These are phyloP conservation scores for Osmerus mordax DNA, from an alignment of 2,113 vertebrate genomes.

Conservation along the genomic window DNA sequence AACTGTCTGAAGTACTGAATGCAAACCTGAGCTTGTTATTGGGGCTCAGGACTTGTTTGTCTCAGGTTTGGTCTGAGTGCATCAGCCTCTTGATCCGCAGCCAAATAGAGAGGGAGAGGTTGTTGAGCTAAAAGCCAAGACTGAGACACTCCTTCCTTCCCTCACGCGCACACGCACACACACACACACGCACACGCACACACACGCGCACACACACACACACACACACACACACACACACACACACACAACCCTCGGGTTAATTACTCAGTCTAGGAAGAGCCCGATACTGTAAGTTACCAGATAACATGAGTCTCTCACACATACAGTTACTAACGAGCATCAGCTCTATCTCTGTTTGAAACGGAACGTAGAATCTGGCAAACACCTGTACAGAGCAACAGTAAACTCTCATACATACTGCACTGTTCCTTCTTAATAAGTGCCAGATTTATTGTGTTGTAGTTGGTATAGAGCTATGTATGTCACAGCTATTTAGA, in stretches of 20 bases:
- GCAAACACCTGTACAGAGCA: no score
- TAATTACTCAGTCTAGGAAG: constrained; percentile 26
- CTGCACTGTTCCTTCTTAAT: not conserved
- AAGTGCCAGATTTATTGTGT: no score
- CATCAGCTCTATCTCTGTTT: no score
- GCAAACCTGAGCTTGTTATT: not conserved
- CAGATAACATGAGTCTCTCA: no score
- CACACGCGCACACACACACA: no score
- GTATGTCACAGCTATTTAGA: no score
- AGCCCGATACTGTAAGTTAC: no score
- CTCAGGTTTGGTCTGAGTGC: not conserved
- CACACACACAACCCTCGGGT: not conserved
- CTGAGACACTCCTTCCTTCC: constrained; percentile 1
- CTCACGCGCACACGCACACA: not conserved
- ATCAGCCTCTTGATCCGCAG: not conserved
- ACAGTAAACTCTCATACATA: not conserved
- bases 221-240: no score
- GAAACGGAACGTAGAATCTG: no score
- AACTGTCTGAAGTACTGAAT: not conserved
- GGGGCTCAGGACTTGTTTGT: not conserved
- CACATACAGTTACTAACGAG: no score
- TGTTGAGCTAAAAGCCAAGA: not conserved
- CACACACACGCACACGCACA: constrained; percentile 2
- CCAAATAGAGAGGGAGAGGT: constrained; percentile 1
- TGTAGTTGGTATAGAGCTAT: no score